Conservation (phyloP, 2,888 invertebrate genomes). For the Epirrhoe tristata region DNA sequence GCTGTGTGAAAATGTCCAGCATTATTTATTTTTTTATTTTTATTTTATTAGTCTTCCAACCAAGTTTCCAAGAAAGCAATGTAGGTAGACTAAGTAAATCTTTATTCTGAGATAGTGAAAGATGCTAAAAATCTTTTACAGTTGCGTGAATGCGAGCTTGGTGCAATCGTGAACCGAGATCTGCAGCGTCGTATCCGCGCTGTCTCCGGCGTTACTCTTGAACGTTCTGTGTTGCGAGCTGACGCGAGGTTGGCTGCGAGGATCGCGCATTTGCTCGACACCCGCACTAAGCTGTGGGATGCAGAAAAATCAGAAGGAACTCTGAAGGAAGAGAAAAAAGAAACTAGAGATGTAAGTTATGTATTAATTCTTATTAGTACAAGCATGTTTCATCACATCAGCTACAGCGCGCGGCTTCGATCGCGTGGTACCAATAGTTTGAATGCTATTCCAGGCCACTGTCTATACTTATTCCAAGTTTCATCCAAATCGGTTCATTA, state of each 20-base stretch:
- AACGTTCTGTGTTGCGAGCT: constrained; percentile 94
- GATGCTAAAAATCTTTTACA: constrained; percentile 55
- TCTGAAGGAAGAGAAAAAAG: constrained; percentile 48
- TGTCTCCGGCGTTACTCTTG: constrained; percentile 95
- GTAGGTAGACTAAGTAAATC: no score
- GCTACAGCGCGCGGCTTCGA: no score
- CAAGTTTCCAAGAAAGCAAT: no score
- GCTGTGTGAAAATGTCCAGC: no score
- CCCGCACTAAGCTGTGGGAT: constrained; percentile 92
- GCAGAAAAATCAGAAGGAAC: constrained; percentile 47
- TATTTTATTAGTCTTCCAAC: no score
- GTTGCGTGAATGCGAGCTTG: constrained; percentile 96
- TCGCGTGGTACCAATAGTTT: no score
- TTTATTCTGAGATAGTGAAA: no score
- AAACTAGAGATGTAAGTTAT: constrained; percentile 46
- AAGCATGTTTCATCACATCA: background rate
- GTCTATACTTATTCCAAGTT: no score
- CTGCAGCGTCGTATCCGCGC: constrained; percentile 96
- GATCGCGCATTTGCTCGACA: constrained; percentile 95
- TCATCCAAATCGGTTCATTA: no score
- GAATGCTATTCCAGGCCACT: no score
- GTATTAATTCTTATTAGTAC: background rate
- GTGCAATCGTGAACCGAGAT: constrained; percentile 98
- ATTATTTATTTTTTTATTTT: no score
- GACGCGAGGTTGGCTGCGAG: constrained; percentile 97